phyloP scores from a whole-genome alignment of 2,888 invertebrate species.

The Hyppa rectilinea region DNA sequence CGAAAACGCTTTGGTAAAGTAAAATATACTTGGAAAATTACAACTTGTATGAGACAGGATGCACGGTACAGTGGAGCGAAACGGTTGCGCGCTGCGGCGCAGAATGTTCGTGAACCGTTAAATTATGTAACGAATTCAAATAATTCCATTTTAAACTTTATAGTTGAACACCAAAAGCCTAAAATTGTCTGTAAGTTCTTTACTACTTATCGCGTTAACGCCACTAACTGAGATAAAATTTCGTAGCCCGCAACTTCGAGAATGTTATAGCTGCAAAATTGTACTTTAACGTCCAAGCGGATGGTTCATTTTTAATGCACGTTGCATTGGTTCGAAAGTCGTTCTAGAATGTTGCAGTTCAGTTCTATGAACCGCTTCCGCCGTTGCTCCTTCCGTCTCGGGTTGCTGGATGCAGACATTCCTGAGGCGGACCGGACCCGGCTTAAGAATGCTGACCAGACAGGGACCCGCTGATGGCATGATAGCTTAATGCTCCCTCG shows the following conservation, averaged over 20 bases:
- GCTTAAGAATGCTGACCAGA: slow-evolving; percentile 86
- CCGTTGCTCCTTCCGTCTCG: slow-evolving; percentile 89
- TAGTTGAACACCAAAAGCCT: slow-evolving; percentile 6
- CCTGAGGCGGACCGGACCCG: slow-evolving; percentile 84
- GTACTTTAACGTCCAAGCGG: slow-evolving; percentile 49
- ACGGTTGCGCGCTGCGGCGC: slow-evolving; percentile 86
- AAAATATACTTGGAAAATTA: slow-evolving; percentile 82
- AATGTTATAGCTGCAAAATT: slow-evolving; percentile 60
- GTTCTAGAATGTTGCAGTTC: slow-evolving; percentile 67
- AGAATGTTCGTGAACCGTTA: slow-evolving; percentile 76
- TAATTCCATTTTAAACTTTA: slow-evolving; percentile 63
- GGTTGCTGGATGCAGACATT: slow-evolving; percentile 88
- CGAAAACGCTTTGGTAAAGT: slow-evolving; percentile 70
- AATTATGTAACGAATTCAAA: slow-evolving; percentile 53
- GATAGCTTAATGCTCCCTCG: slow-evolving; percentile 85
- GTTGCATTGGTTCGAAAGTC: slow-evolving; percentile 57
- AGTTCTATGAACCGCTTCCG: slow-evolving; percentile 90
- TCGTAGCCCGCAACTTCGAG: slow-evolving; percentile 65
- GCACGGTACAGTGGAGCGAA: slow-evolving; percentile 87
- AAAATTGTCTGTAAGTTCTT: slow-evolving; percentile 37
- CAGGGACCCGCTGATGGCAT: slow-evolving; percentile 80
- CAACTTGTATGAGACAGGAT: slow-evolving; percentile 86
- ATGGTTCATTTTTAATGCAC: slow-evolving; percentile 63
- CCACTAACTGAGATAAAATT: slow-evolving; percentile 69
- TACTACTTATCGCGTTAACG: slow-evolving; percentile 64